Base-by-base conservation (phyloP, 1,140 invertebrate species). In the Drosophila nigromelanica region DNA sequence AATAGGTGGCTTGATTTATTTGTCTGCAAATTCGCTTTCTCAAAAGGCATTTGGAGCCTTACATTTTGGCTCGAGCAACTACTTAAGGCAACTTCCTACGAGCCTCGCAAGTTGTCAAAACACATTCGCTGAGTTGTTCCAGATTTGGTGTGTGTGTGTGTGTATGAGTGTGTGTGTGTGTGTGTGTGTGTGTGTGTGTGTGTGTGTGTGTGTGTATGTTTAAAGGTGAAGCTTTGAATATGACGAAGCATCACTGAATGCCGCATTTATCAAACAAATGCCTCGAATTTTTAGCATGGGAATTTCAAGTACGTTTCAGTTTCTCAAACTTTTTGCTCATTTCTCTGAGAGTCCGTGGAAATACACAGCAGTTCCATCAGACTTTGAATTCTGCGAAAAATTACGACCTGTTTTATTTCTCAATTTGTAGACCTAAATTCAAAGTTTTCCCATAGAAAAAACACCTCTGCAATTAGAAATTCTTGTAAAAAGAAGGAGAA, bases 1-100 rank as follows among this genome's bases (percentile, higher is more conserved):
- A 80, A 82, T 82, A 90, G 89, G 89, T 90, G 89, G 80, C 83
- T 90, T 90, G 89, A 90, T 90, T 90, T 90, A 90, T 90, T 90
- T 90, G 89, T 90, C 89, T 90, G 89, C 80, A 79, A 86, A 86
- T 87, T 86, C 82, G 81, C 86, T 90, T 90, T 90, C 81, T 82
- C 83, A 89, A 87, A 89, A 82, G 79, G 82, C 80, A 86, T 86
- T 87, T 73, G 62, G 66, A 74, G 60, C 75, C 72, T 77, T 74
- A 70, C 67, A 52, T 67, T 70, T 69, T 67, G 77, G 56, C 72
- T 54, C 59, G 66, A 55, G 50, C 66, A 74, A 74, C 72, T 74
- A 70, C 72, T 70, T 74, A 74, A 74, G 66, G 66, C 59, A 70
- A 59, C 66, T 62, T 74, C 51, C 71, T 50, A 43, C 58, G 18